Conservation (phyloP, 2,888 invertebrate species). For the Drosophila suboccidentalis region DNA sequence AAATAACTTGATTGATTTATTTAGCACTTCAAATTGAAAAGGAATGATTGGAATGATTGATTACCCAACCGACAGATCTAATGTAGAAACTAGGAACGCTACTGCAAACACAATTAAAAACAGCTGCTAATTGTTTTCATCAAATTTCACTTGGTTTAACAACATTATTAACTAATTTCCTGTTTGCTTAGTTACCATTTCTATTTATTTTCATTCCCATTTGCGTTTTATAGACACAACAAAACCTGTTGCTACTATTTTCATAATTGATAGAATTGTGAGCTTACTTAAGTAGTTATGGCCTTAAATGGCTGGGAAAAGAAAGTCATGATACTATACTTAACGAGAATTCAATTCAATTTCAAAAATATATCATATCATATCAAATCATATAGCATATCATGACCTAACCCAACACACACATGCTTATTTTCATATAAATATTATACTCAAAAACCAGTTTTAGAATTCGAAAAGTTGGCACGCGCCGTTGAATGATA, state of each 20-base stretch:
- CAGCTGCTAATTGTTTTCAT: neutral
- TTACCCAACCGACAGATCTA: conserved; percentile 7
- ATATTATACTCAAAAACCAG: neutral
- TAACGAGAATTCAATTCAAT: neutral
- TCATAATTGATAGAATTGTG: neutral
- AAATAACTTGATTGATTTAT: conserved; percentile 53
- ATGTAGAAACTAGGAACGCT: neutral
- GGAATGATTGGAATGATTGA: conserved; percentile 10
- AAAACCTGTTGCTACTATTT: neutral
- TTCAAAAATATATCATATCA: neutral
- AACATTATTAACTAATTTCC: conserved; percentile 3
- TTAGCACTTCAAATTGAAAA: conserved; percentile 24
- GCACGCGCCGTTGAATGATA: neutral
- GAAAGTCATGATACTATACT: neutral
- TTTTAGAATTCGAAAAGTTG: neutral
- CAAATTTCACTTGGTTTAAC: neutral
- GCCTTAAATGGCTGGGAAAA: neutral
- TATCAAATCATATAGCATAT: neutral
- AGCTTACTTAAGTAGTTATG: neutral
- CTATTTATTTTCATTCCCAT: neutral
- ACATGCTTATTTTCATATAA: neutral
- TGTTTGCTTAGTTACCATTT: conserved; percentile 2
- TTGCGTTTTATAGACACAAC: neutral
- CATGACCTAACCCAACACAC: neutral
- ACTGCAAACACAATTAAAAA: neutral